Base-by-base conservation (phyloP, 2,888 invertebrate species). In the Lymantria monacha region DNA sequence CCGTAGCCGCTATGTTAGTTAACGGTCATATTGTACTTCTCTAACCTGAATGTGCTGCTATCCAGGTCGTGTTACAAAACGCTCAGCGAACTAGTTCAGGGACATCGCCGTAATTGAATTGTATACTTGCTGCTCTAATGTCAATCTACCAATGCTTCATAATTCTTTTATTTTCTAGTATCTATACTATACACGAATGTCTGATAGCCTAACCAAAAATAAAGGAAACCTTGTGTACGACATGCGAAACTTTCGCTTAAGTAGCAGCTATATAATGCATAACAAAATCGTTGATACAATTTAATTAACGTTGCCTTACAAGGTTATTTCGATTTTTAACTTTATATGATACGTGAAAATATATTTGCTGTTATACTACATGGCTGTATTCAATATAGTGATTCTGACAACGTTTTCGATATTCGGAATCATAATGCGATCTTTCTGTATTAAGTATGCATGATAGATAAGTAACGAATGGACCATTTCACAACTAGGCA, bases 11-110 rank as follows among this genome's bases (percentile, higher is more conserved):
- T 10, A 33, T 22, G 33, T 33, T 10, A 9, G 33, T 33, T 33
- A 10, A 33, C 33, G 22, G 22, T 22, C 22, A 22, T 22, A 22
- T 22, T 36, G n/a, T 36, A 36, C n/a, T 36, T 36, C 36, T 22
- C 22, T 22, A 22, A 63, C 69, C 72, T 70, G 69, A 74, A 70
- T 73, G 70, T 74, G 72, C 78, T 71, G 63, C 67, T 81, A 82
- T 81, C 75, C 83, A 84, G 85, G 85, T 79, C 86, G 78, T 71
- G 73, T 86, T 87, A 81, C 85, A 81, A 85, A 85, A 86, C 77
- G 66, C 72, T 76, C 65, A 77, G 73, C 74, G 61, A 89, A 84
- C 83, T 86, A 80, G 88, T 85, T 88, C 87, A 89, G 79, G 87
- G 88, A 80, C 85, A 76, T 61, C 66, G 71, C 71, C 63, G 75